Evolutionary conservation across 2,113 vertebrate species (phyloP).

Genomic region (Laticauda colubrina): DNA sequence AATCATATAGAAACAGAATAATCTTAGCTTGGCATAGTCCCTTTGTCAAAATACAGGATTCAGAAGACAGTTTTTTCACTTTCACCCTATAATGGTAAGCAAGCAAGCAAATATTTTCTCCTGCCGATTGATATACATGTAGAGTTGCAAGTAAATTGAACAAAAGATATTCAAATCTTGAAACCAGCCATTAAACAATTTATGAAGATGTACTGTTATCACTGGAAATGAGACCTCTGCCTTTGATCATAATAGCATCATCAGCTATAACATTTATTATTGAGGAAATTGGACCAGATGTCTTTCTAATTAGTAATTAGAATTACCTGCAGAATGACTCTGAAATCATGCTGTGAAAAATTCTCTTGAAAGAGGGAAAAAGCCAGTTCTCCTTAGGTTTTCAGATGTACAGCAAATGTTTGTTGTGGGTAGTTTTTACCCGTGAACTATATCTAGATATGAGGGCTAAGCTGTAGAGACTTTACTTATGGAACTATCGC

Average conservation of each 20-base stretch:
- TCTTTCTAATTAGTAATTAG: slow-evolving; percentile 37
- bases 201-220: not conserved
- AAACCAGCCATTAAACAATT: not conserved
- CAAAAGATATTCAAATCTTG: not conserved
- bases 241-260: slow-evolving; percentile 8
- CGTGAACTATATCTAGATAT: not conserved
- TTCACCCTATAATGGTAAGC: not conserved
- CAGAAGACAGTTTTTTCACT: not conserved
- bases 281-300: slow-evolving; percentile 30
- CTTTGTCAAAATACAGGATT: not conserved
- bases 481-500: not conserved
- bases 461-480: not conserved
- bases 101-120: not conserved
- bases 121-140: not conserved
- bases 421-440: not conserved
- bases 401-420: slow-evolving; percentile 1
- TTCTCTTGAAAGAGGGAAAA: slow-evolving; percentile 1
- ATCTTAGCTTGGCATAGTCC: not conserved
- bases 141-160: slow-evolving; percentile 4
- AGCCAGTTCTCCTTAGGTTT: slow-evolving; percentile 3
- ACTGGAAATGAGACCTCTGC: not conserved
- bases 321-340: slow-evolving; percentile 26
- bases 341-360: slow-evolving; percentile 36
- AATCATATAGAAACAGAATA: not conserved
- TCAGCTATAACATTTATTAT: not conserved